Conservation (phyloP, 2,797 vertebrate genomes). For the Spinibarbus caldwelli region DNA sequence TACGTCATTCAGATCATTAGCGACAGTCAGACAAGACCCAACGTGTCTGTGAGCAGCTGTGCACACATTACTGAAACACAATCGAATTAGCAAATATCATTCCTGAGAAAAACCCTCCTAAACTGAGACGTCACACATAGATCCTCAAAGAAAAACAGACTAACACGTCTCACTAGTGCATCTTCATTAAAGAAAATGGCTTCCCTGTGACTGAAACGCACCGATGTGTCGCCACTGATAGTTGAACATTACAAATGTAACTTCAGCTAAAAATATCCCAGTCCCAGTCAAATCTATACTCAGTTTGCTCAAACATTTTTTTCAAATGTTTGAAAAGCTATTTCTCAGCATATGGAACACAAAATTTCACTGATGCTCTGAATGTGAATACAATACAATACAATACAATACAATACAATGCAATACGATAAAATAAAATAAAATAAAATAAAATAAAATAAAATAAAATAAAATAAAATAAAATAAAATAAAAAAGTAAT, state of each 20-base stretch:
- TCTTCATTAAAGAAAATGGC: neutral
- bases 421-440: too few species aligned
- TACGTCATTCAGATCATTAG: neutral
- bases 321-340: too few species aligned
- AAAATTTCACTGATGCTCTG: neutral
- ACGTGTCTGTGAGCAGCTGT: neutral
- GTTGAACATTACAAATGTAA: neutral
- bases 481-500: too few species aligned
- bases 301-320: neutral
- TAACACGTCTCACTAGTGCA: neutral
- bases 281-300: neutral
- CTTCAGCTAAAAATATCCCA: neutral
- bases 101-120: too few species aligned
- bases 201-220: neutral
- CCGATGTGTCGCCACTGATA: neutral
- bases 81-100: neutral
- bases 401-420: too few species aligned
- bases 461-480: too few species aligned
- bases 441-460: too few species aligned
- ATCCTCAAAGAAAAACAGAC: too few species aligned
- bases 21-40: neutral
- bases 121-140: neutral
- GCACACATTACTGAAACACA: neutral
- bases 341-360: too few species aligned
- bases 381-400: too few species aligned